Evolutionary conservation across 2,797 vertebrate species (phyloP).

Genomic region (Enteromius radiatus): DNA sequence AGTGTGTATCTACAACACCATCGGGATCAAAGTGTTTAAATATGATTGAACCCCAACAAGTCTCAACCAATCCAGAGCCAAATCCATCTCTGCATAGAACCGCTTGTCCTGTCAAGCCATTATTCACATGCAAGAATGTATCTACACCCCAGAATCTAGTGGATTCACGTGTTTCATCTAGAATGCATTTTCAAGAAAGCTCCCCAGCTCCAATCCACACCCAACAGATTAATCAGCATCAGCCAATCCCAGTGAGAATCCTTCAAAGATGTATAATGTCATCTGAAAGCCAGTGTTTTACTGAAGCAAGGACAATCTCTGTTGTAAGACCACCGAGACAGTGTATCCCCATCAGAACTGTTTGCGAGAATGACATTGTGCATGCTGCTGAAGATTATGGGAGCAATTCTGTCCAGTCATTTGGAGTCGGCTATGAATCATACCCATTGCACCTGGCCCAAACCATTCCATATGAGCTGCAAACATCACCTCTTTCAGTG

Average conservation of each 20-base stretch:
- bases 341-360: neutral
- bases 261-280: conserved; percentile 55
- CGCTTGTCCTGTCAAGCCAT: neutral
- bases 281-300: conserved; percentile 8
- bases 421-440: neutral
- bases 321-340: neutral
- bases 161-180: conserved; percentile 5
- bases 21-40: neutral
- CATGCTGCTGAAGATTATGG: neutral
- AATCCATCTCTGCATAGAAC: neutral
- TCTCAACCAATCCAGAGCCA: neutral
- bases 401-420: neutral
- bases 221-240: conserved; percentile 16
- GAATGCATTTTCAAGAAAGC: conserved; percentile 2
- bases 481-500: conserved; percentile 36
- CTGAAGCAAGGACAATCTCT: neutral
- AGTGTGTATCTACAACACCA: neutral
- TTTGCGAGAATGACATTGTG: neutral
- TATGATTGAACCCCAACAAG: neutral
- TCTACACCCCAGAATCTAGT: conserved; percentile 5
- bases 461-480: conserved; percentile 1
- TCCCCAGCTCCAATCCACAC: neutral
- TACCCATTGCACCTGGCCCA: neutral
- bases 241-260: conserved; percentile 16
- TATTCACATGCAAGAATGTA: neutral